Evolutionary conservation across 1,140 invertebrate genomes (phyloP).

Genomic region (Leptoteleia sp.): DNA sequence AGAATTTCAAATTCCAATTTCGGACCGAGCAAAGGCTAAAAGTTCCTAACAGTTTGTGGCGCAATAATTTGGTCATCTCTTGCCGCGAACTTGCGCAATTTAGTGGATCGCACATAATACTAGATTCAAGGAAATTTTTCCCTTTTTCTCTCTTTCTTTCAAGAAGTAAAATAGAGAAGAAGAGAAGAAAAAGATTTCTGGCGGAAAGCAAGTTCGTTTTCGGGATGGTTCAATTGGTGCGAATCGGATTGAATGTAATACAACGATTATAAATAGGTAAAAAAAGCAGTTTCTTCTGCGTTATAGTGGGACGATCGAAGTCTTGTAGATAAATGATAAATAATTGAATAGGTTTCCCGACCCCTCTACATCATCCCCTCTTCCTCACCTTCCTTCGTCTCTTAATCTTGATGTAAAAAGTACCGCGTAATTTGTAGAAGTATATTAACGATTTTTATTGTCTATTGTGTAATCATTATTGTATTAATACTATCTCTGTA

Average conservation of each 20-base stretch:
- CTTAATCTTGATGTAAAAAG: slow-evolving; percentile 69
- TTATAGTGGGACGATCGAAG: slow-evolving; percentile 52
- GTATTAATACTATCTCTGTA: slow-evolving; percentile 69
- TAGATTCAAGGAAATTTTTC: too few relatives aligned
- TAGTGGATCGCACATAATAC: too few relatives aligned
- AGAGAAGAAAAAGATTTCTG: too few relatives aligned
- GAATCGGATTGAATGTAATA: slow-evolving; percentile 35
- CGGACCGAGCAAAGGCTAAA: slow-evolving; percentile 61
- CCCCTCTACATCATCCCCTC: slow-evolving; percentile 42
- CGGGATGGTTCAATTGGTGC: slow-evolving; percentile 28
- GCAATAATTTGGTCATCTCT: slow-evolving; percentile 28
- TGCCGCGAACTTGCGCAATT: neutral
- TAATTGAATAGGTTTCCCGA: slow-evolving; percentile 57
- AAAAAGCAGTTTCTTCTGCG: slow-evolving; percentile 53
- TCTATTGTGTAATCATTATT: slow-evolving; percentile 70
- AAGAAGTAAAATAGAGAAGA: too few relatives aligned
- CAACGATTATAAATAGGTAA: slow-evolving; percentile 44
- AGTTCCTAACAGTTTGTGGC: slow-evolving; percentile 64
- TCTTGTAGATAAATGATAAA: slow-evolving; percentile 66
- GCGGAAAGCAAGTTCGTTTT: slow-evolving; percentile 42
- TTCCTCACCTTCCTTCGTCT: slow-evolving; percentile 26
- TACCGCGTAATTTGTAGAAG: slow-evolving; percentile 60
- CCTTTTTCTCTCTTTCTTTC: too few relatives aligned
- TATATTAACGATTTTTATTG: slow-evolving; percentile 69
- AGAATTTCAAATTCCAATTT: slow-evolving; percentile 56